Conservation (phyloP, 2,888 invertebrate species). For the Polyommatus iphigenia region DNA sequence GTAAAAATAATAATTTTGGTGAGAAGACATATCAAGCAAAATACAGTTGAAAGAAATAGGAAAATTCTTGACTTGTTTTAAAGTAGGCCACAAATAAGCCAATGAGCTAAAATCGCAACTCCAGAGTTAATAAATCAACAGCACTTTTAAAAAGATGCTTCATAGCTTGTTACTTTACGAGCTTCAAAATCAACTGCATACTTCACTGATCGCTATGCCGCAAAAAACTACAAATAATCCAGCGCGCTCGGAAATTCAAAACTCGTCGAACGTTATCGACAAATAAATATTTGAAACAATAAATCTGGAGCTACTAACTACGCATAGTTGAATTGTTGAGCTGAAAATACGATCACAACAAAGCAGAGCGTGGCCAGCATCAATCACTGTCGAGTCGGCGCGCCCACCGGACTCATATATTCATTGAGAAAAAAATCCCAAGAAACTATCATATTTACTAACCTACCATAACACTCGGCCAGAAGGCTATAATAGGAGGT, state of each 20-base stretch:
- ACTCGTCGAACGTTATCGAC: slow-evolving; percentile 20
- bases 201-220: not conserved
- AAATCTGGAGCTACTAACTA: slow-evolving; percentile 28
- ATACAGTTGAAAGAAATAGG: not conserved
- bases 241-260: slow-evolving; percentile 8
- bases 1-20: not conserved
- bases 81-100: not conserved
- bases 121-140: not conserved
- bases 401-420: slow-evolving; percentile 41
- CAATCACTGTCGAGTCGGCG: slow-evolving; percentile 39
- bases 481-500: not conserved
- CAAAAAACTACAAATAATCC: not conserved
- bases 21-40: not conserved
- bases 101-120: not conserved
- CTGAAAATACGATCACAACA: slow-evolving; percentile 34
- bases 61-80: not conserved
- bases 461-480: slow-evolving; percentile 33
- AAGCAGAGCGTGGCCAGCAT: slow-evolving; percentile 34
- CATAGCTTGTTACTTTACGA: not conserved
- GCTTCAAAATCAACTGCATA: not conserved
- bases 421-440: slow-evolving; percentile 34
- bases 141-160: not conserved
- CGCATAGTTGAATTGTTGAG: slow-evolving; percentile 29
- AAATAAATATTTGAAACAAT: slow-evolving; percentile 30
- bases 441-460: slow-evolving; percentile 21